phyloP scores from a whole-genome alignment of 1,140 invertebrate genomes.

The Thereuonema tuberculata region DNA sequence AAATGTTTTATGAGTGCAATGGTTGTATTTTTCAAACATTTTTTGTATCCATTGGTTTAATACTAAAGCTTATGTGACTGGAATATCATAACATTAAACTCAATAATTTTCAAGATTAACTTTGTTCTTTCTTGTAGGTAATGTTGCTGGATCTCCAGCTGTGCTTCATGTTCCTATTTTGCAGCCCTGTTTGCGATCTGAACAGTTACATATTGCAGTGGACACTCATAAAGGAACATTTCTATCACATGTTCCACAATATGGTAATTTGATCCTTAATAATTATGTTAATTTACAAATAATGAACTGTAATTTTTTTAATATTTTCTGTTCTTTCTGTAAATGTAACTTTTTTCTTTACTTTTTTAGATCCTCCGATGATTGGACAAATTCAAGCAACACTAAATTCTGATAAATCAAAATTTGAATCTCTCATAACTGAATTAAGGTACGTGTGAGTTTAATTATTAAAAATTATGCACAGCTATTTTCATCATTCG shows the following conservation, averaged over 20 bases:
- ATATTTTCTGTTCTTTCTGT: not conserved
- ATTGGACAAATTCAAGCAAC: slow-evolving; percentile 65
- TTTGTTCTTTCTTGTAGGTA: slow-evolving; percentile 34
- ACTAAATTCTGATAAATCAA: slow-evolving; percentile 59
- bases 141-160: slow-evolving; percentile 66
- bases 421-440: slow-evolving; percentile 50
- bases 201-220: slow-evolving; percentile 78
- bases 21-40: no score
- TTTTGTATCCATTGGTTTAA: no score
- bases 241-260: slow-evolving; percentile 72
- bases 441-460: slow-evolving; percentile 42
- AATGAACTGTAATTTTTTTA: not conserved
- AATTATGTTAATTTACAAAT: not conserved
- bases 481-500: no score
- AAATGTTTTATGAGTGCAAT: no score
- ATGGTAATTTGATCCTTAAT: slow-evolving; percentile 37
- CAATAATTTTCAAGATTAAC: not conserved
- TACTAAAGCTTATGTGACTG: no score
- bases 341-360: slow-evolving; percentile 5
- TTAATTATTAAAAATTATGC: no score
- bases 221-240: slow-evolving; percentile 88
- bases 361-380: slow-evolving; percentile 36
- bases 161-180: slow-evolving; percentile 78
- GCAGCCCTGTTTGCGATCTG: slow-evolving; percentile 72
- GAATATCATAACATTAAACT: no score